Percentiles rank a stretch among this genome's conserved stretches.
These are phyloP conservation scores for Chanos chanos DNA, from an alignment of 2,797 vertebrate species.

Conservation along the genomic window DNA sequence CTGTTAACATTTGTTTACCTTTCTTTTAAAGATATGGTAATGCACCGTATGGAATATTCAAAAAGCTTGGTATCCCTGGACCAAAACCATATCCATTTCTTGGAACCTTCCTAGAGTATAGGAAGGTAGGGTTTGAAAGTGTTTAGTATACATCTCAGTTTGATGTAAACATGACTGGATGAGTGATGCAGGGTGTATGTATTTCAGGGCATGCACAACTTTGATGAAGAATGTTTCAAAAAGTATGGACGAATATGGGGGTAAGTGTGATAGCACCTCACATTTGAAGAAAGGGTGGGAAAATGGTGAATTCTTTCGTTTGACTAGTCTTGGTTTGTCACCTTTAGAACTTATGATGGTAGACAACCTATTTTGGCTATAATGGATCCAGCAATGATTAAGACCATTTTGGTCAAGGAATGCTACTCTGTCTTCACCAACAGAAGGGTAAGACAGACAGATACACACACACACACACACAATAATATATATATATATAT, in stretches of 20 bases:
- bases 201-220: slow-evolving; percentile 56
- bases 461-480: no score
- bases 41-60: slow-evolving; percentile 61
- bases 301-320: no score
- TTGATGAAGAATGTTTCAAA: slow-evolving; percentile 54
- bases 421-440: slow-evolving; percentile 76
- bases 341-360: slow-evolving; percentile 71
- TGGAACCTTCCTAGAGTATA: slow-evolving; percentile 61
- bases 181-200: no score
- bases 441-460: slow-evolving; percentile 64
- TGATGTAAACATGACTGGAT: no score
- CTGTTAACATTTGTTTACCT: no score
- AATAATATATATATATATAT: no score
- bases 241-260: slow-evolving; percentile 73
- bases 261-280: no score
- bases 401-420: slow-evolving; percentile 75
- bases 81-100: slow-evolving; percentile 63
- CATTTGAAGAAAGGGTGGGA: no score
- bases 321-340: no score
- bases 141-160: no score
- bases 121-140: no score
- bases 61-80: slow-evolving; percentile 61
- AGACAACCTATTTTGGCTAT: slow-evolving; percentile 69
- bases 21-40: slow-evolving; percentile 63
- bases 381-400: slow-evolving; percentile 68